A percentile compares a stretch with the other conserved stretches of the same genome.
Conservation (phyloP, 2,888 invertebrate genomes). For the Liopterus haemorrhoidalis region DNA sequence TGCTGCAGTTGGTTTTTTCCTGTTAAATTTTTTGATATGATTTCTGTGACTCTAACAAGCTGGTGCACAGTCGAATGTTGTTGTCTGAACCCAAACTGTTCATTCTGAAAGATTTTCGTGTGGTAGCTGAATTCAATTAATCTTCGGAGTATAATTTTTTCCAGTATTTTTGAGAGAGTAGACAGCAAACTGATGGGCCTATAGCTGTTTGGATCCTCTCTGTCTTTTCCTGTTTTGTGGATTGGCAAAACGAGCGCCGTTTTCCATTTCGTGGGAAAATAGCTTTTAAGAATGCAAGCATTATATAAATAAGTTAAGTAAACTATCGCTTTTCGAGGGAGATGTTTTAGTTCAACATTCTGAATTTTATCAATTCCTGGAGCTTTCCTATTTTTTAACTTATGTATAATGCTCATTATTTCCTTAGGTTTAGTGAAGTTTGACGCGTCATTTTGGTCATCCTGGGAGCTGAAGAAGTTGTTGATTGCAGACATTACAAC, state of each 20-base stretch:
- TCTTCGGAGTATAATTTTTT: conserved; percentile 26
- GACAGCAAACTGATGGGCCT: conserved; percentile 26
- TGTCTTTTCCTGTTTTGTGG: conserved; percentile 26
- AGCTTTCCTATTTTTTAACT: conserved; percentile 8
- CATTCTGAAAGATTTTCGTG: conserved; percentile 1
- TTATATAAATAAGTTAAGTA: conserved; percentile 26
- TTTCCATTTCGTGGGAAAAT: conserved; percentile 28
- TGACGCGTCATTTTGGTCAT: not conserved
- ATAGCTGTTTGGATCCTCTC: conserved; percentile 22
- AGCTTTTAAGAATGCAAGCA: conserved; percentile 15
- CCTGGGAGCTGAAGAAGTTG: too few relatives aligned
- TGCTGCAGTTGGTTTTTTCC: too few relatives aligned
- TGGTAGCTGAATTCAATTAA: not conserved
- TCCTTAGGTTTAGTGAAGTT: conserved; percentile 2
- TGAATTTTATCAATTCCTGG: conserved; percentile 8
- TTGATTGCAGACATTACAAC: too few relatives aligned
- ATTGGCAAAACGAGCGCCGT: conserved; percentile 25
- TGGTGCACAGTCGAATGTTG: too few relatives aligned
- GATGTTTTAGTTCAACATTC: conserved; percentile 8
- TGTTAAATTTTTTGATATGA: too few relatives aligned
- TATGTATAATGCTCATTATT: conserved; percentile 5
- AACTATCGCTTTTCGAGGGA: conserved; percentile 24
- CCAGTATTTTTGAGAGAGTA: conserved; percentile 28
- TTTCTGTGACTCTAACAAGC: too few relatives aligned
- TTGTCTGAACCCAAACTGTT: conserved; percentile 35